These are phyloP conservation scores for Sarcophaga subvicina DNA, from an alignment of 2,888 invertebrate species.

Conservation along the genomic window DNA sequence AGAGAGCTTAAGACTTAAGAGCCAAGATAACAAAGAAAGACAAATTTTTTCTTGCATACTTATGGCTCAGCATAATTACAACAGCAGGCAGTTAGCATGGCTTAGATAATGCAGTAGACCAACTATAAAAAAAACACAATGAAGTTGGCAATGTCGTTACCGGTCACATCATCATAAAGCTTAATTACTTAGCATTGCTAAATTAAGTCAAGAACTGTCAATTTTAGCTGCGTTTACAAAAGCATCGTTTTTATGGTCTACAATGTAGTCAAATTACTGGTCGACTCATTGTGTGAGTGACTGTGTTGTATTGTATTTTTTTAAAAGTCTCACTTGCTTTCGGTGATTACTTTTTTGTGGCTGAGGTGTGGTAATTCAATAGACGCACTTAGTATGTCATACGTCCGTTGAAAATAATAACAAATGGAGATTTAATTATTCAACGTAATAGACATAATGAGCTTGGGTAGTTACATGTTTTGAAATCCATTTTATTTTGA, in stretches of 20 bases:
- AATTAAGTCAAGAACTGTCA: conserved; percentile 41
- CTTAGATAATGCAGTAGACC: conserved; percentile 32
- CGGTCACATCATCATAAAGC: neutral
- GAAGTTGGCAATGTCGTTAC: neutral
- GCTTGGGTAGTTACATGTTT: conserved; percentile 20
- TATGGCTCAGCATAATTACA: conserved; percentile 33
- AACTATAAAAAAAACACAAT: neutral
- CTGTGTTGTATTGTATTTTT: neutral
- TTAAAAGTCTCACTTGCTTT: neutral
- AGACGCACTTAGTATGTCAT: conserved; percentile 13
- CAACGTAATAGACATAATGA: conserved; percentile 30
- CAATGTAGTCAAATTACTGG: neutral
- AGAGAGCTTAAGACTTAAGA: conserved; percentile 13
- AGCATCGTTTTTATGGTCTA: conserved; percentile 27
- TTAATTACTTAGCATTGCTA: conserved; percentile 36
- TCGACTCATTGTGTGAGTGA: neutral
- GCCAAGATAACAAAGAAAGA: conserved; percentile 19
- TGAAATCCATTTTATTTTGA: conserved; percentile 32
- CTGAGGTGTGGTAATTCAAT: conserved; percentile 30
- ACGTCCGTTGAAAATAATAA: neutral
- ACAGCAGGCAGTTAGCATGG: neutral
- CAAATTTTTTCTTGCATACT: conserved; percentile 17
- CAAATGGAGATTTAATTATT: conserved; percentile 27
- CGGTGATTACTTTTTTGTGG: neutral
- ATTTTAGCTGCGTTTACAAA: neutral